Evolutionary conservation across 2,113 vertebrate species (phyloP).

Genomic region (Pipa parva): DNA sequence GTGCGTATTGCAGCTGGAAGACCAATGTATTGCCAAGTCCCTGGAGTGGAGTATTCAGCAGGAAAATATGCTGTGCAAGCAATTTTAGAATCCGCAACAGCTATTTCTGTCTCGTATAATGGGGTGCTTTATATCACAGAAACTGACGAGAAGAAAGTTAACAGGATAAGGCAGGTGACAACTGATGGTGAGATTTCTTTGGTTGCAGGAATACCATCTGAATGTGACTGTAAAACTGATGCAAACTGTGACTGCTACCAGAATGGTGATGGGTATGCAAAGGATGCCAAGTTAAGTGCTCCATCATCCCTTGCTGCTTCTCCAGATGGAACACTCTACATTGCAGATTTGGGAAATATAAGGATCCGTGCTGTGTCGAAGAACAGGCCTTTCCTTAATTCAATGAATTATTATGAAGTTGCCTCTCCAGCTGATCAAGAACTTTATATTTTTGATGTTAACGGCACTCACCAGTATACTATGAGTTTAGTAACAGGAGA

Average conservation of each 20-base stretch:
- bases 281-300: slow-evolving; percentile 88
- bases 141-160: slow-evolving; percentile 92
- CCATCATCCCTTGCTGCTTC: slow-evolving; percentile 90
- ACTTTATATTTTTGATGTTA: slow-evolving; percentile 92
- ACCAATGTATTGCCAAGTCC: slow-evolving; percentile 87
- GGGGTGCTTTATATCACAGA: slow-evolving; percentile 89
- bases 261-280: slow-evolving; percentile 91
- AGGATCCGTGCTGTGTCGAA: slow-evolving; percentile 84
- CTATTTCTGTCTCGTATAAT: slow-evolving; percentile 86
- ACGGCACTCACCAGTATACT: slow-evolving; percentile 93
- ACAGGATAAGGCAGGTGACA: slow-evolving; percentile 86
- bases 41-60: slow-evolving; percentile 70
- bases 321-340: slow-evolving; percentile 87
- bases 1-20: slow-evolving; percentile 89
- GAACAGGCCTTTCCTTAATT: slow-evolving; percentile 76
- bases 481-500: slow-evolving; percentile 91
- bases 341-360: slow-evolving; percentile 94
- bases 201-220: slow-evolving; percentile 83
- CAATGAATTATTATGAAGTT: slow-evolving; percentile 81
- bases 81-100: slow-evolving; percentile 82
- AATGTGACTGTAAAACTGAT: slow-evolving; percentile 96
- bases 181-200: slow-evolving; percentile 93
- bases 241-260: slow-evolving; percentile 97
- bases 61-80: slow-evolving; percentile 83
- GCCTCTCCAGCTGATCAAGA: slow-evolving; percentile 91